Percentiles rank a stretch among this genome's conserved stretches.
Evolutionary conservation across 2,888 invertebrate genomes (phyloP).

Genomic region (Entomobrya proxima): DNA sequence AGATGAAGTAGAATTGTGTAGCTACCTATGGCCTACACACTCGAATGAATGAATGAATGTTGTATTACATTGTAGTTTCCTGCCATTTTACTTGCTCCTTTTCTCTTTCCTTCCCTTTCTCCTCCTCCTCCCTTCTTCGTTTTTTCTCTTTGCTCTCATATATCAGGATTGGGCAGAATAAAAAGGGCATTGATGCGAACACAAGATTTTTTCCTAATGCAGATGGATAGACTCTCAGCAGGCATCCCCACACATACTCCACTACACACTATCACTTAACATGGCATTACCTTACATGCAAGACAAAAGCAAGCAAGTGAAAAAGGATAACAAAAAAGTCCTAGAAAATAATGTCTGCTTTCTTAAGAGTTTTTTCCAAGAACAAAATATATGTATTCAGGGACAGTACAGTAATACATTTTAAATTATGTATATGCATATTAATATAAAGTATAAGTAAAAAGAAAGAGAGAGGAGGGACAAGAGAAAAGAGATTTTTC

Average conservation of each 20-base stretch:
- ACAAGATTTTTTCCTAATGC: slow-evolving; percentile 70
- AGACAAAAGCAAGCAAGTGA: background rate
- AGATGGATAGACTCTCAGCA: slow-evolving; percentile 66
- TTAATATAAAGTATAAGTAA: no score
- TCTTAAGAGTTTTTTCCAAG: no score
- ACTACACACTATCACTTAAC: background rate
- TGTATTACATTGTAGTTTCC: slow-evolving; percentile 15
- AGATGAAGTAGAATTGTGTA: slow-evolving; percentile 20
- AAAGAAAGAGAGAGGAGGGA: no score
- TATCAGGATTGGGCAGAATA: slow-evolving; percentile 73
- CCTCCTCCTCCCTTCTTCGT: background rate
- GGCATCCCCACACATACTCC: background rate
- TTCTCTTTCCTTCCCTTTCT: background rate
- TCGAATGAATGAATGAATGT: slow-evolving; percentile 14
- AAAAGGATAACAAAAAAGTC: slow-evolving; percentile 15
- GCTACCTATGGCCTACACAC: no score
- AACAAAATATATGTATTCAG: background rate
- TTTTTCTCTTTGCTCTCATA: slow-evolving; percentile 50
- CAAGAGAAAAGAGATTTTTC: no score
- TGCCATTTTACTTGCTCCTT: background rate
- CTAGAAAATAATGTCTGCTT: no score
- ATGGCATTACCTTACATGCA: background rate
- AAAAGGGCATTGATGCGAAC: slow-evolving; percentile 72
- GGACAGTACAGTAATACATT: background rate
- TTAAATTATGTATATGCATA: no score